Base-by-base conservation (phyloP, 2,113 vertebrate species). In the Sander lucioperca region DNA sequence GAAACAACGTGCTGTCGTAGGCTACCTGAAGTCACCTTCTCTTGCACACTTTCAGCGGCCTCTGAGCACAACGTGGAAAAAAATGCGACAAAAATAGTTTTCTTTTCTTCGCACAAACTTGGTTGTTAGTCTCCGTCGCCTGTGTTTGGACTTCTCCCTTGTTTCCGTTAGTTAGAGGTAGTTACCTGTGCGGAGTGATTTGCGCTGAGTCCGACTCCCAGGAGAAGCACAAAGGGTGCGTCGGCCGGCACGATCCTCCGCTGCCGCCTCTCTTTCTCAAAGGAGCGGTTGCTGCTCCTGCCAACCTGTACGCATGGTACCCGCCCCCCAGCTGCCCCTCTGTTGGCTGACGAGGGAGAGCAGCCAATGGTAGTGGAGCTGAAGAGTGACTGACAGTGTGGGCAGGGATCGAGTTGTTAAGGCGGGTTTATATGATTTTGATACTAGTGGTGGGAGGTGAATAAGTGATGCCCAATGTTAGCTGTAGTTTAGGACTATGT, bases 161-260 rank as follows among this genome's bases (percentile, higher is more conserved):
- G 9, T 48, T 90, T 86, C 89, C 81, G 25, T 82, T 54, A 54
- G 8, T 65, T 62, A 1, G 48, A 13, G 12, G 30, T 11, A 6
- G 57, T 75, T 86, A 90, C 92, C 90, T 93, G 92, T 23, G 74
- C 77, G 59, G 76, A 80, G 10, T 27, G 18, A 69, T 74, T 36
- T 19, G 23, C 3, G 1, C 18, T 3, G 19, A n/a, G n/a, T n/a
- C n/a, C 30, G 51, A 50, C 43, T 43, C n/a, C 16, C 51, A 11
- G 68, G 54, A 54, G 51, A 56, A 27, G 80, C 39, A 33, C 18
- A 71, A 82, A 83, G 86, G 90, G 92, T 36, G 92, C 30, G 30
- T 1, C 25, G 25, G 25, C 27, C 85, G 92, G 89, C 79, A 56
- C 48, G 1, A 0, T 21, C 3, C 30, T 23, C 30, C 8, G 5